Conservation (phyloP, 2,888 invertebrate species). For the Laspeyria flexula region DNA sequence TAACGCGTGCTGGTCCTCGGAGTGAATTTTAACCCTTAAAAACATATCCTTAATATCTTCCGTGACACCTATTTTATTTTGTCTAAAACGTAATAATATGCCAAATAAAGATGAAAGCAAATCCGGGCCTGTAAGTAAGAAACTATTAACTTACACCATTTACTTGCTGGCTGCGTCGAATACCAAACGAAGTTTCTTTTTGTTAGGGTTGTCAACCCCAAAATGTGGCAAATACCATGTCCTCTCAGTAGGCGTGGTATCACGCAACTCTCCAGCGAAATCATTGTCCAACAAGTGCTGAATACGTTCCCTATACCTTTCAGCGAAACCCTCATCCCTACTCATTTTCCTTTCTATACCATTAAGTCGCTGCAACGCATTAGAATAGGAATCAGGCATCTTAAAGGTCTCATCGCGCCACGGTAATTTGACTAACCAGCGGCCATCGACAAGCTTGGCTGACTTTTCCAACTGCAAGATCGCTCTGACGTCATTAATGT, state of each 20-base stretch:
- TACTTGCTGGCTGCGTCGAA: background rate
- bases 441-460: no score
- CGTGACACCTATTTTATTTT: conserved; percentile 19
- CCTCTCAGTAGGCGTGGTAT: background rate
- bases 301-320: no score
- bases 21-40: conserved; percentile 18
- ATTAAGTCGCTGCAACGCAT: background rate
- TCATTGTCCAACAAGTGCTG: no score
- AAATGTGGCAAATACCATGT: background rate
- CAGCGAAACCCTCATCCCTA: no score
- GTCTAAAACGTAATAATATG: conserved; percentile 32
- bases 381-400: conserved; percentile 26
- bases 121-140: conserved; percentile 26
- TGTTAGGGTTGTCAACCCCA: background rate
- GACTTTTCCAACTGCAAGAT: conserved; percentile 25
- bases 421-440: no score
- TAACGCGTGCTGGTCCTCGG: conserved; percentile 19
- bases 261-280: no score
- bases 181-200: background rate
- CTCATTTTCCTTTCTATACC: no score
- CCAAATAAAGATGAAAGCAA: conserved; percentile 27
- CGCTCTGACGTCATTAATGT: background rate
- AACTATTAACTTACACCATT: conserved; percentile 1
- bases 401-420: background rate
- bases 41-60: conserved; percentile 34